Evolutionary conservation across 2,888 invertebrate genomes (phyloP), one percentile per base, ranked within the genome.

Genomic region (Tetheella fluctuosa): DNA sequence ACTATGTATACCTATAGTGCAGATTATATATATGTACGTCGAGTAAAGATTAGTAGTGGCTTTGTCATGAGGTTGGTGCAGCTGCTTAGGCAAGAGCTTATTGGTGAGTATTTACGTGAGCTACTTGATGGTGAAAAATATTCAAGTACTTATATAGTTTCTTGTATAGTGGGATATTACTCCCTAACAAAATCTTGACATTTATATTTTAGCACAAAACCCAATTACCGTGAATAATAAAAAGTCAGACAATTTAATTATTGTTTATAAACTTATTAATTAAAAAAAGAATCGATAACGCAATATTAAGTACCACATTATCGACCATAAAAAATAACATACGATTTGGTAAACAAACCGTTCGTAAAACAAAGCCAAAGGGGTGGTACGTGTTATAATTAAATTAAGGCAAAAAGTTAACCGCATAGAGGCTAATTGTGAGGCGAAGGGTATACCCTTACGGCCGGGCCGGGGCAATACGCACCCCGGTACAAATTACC

Each of bases 341-440:
- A n/a, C n/a, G n/a, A n/a, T n/a, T 39, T 39, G n/a, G n/a, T 20
- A 20, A 8, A 10, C 20, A 17, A 48, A 48, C 20, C 20, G 48
- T 48, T 48, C n/a, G 2, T 10, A 48, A 48, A 20, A 48, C 20
- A 48, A 20, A 17, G 20, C 48, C 20, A 10, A 48, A 48, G n/a
- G 48, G 48, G 69, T 69, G 68, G 71, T 63, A 69, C 68, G 62
- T 69, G 70, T 60, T 64, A 65, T 70, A 77, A 80, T 77, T 79
- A 77, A 74, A 78, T 77, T 67, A 71, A 59, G 62, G 66, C 64
- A 64, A 62, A 71, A 72, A 73, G 76, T 69, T 66, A 69, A 68
- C 69, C 70, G 61, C 63, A 62, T 57, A 65, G 61, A 55, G 48
- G 62, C 66, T 71, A 65, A 69, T 68, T 68, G 70, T 63, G 62